Evolutionary conservation across 2,888 invertebrate species (phyloP), one percentile per base, ranked within the genome.

Genomic region (Isotomurus palustris): DNA sequence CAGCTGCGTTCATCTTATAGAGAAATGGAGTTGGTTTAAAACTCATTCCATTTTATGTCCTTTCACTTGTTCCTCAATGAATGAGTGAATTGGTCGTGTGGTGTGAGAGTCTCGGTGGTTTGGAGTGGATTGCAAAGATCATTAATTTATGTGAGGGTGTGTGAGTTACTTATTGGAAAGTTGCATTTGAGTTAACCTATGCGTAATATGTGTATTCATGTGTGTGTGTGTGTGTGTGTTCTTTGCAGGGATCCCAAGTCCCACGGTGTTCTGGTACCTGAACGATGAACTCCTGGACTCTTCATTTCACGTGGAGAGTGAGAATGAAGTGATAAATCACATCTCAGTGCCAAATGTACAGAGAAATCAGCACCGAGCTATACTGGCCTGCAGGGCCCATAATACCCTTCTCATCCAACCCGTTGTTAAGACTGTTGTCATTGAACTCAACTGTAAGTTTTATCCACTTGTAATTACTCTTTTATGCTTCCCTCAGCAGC

Each of bases 401-500:
- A 70, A 70, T 56, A 66, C 68, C 48, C 61, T 65, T 47, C 64
- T 70, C 29, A 56, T 61, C 62, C 12, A 22, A 22, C 62, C 64
- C 58, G 68, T 68, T 58, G 66, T 67, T 52, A 68, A 68, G 68
- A 70, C 68, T 68, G 68, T 68, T 60, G 62, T 35, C 59, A 62
- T 70, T 56, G 68, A 70, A 62, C 60, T 70, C 50, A 68, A 68
- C 44, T 68, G 70, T 70, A 66, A 70, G 70, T 70, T 40, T 40
- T 40, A 17, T 32, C 32, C 14, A 32, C 32, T 32, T 8, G 8
- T 32, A 14, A 32, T 14, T 32, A 14, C 14, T 10, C 32, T 32
- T 8, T 32, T n/a, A n/a, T n/a, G n/a, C n/a, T n/a, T n/a, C n/a
- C n/a, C n/a, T n/a, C n/a, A n/a, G n/a, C n/a, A n/a, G n/a, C n/a